A percentile compares a stretch with the other conserved stretches of the same genome.
Conservation (phyloP, 2,113 vertebrate genomes). For the Chaetura pelagica region DNA sequence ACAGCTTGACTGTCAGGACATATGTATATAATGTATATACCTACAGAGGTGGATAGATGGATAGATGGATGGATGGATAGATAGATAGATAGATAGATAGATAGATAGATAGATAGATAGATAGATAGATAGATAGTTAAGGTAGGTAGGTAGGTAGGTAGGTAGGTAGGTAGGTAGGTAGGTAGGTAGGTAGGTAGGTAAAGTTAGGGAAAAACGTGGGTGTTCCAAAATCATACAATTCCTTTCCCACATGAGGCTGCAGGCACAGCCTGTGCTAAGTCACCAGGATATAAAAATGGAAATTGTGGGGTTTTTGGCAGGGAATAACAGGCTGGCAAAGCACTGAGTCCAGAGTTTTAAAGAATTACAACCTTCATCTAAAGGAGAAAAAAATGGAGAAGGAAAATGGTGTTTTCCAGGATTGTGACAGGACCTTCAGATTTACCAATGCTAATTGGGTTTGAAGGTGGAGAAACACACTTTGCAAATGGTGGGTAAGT, state of each 20-base stretch:
- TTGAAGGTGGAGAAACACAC: neutral
- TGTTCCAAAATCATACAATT: neutral
- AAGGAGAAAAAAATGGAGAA: accelerated
- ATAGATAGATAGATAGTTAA: too few species aligned
- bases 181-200: neutral
- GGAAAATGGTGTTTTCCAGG: neutral
- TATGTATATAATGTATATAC: neutral
- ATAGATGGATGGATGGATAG: too few species aligned
- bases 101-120: neutral
- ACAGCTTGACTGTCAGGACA: neutral
- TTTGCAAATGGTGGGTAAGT: neutral
- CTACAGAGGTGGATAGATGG: too few species aligned
- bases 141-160: too few species aligned
- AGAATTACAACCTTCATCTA: neutral
- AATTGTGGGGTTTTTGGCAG: neutral
- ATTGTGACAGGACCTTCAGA: neutral
- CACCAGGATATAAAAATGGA: neutral
- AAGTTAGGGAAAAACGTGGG: neutral
- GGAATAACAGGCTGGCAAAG: neutral
- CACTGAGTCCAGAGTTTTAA: neutral
- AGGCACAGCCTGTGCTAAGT: neutral
- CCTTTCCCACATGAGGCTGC: neutral
- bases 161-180: too few species aligned
- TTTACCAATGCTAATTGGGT: neutral
- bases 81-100: too few species aligned